phyloP scores from a whole-genome alignment of 2,113 vertebrate species.

The Rostratula benghalensis region DNA sequence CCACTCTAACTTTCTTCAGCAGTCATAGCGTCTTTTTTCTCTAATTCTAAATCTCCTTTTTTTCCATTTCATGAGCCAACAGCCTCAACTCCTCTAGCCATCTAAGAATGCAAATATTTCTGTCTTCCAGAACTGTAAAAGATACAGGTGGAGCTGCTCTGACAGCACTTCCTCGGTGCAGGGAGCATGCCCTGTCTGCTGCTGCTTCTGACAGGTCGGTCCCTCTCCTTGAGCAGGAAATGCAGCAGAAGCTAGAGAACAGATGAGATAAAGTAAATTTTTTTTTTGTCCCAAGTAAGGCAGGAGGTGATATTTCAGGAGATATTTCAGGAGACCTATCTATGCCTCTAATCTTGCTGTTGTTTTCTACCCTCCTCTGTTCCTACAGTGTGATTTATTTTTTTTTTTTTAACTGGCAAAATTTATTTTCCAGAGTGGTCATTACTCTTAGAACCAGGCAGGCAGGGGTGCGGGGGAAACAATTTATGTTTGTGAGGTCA shows the following conservation, averaged over 20 bases:
- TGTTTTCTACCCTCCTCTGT: not conserved
- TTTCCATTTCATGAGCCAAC: not conserved
- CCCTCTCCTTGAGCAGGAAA: not conserved
- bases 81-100: not conserved
- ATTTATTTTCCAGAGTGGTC: not conserved
- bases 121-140: not conserved
- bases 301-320: not conserved
- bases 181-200: not conserved
- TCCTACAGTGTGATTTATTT: not conserved
- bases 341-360: not conserved
- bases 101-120: not conserved
- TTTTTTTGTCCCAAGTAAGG: not conserved
- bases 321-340: not conserved
- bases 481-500: not conserved
- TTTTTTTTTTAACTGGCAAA: not conserved
- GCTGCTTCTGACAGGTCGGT: not conserved
- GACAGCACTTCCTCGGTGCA: not conserved
- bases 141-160: slow-evolving; percentile 10
- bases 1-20: not conserved
- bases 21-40: not conserved
- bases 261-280: not conserved
- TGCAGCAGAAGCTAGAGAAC: not conserved
- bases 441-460: not conserved
- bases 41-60: not conserved
- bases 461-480: rapidly evolving